Percentiles rank a stretch among this genome's conserved stretches.
phyloP scores from a whole-genome alignment of 2,113 vertebrate genomes.

The Micronycteris hirsuta region DNA sequence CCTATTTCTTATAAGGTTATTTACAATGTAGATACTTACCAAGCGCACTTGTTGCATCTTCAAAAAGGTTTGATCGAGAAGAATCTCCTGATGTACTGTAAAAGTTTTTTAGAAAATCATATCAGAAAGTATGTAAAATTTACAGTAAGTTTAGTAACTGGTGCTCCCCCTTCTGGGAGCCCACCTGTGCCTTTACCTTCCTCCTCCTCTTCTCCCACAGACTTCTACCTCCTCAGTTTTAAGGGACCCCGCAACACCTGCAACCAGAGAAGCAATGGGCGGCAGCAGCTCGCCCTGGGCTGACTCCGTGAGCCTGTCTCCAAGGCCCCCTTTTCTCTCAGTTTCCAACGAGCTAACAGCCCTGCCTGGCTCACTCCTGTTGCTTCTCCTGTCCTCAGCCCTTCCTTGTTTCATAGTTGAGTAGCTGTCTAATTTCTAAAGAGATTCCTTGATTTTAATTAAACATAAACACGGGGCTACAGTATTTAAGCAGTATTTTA shows the following conservation, averaged over 20 bases:
- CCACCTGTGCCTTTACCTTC: no score
- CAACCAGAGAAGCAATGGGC: no score
- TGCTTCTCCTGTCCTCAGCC: no score
- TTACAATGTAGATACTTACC: constrained; percentile 82
- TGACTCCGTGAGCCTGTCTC: no score
- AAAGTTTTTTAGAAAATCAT: constrained; percentile 70
- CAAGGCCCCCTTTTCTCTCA: no score
- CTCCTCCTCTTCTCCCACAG: no score
- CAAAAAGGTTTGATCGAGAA: constrained; percentile 91
- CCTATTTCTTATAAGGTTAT: not conserved
- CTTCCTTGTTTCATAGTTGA: not conserved
- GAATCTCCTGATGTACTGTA: constrained; percentile 86
- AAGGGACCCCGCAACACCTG: no score
- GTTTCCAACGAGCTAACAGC: no score
- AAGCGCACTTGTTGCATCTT: constrained; percentile 95
- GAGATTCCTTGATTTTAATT: constrained; percentile 16
- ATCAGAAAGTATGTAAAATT: constrained; percentile 68
- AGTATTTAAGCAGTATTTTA: not conserved
- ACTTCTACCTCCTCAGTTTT: no score
- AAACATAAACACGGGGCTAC: not conserved
- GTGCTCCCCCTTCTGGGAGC: no score
- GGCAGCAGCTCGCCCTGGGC: no score
- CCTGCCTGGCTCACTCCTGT: no score
- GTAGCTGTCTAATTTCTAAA: not conserved
- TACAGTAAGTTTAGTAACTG: not conserved